Base-by-base conservation (phyloP, 2,797 vertebrate genomes). In the Macrochelys suwanniensis region DNA sequence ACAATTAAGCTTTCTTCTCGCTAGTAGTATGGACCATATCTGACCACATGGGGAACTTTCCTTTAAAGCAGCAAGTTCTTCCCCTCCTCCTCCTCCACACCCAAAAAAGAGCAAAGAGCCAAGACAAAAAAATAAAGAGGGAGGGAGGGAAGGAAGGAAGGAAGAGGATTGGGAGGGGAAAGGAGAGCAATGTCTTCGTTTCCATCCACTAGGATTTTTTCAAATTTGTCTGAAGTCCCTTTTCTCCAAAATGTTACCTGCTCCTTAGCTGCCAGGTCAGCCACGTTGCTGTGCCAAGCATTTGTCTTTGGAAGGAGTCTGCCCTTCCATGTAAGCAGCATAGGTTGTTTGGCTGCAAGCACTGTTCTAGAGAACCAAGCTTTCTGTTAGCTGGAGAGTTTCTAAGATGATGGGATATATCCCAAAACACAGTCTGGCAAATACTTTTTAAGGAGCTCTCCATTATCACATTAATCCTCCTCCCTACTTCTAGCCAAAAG, bases 31-130 rank as follows among this genome's bases (percentile, higher is more conserved):
- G 83, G 76, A 7, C n/a, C 10, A 28, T 68, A 33, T 11, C 3
- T 71, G 37, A 51, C 25, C 8, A 57, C 19, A 87, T 47, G 61
- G 51, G 79, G 17, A 51, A 9, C 65, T 54, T 77, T 83, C 7
- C 84, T 81, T 65, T 16, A 76, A 83, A 57, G 5, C 5, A 61
- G 11, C 3, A 80, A 68, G 61, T n/a, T 21, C 10, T 31, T 10
- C 5, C 56, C 25, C 6, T 31, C 31, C 31, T 3, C 8, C 12
- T 12, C 28, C 4, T 7, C 61, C 8, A 8, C 16, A 4, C 4
- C 9, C 8, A 19, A 65, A 65, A 65, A 21, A 61, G 17, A 9
- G 33, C 4, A 2, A 21, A 19, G 33, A n/a, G 17, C 17, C 19
- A n/a, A 65, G 61, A 65, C 16, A 19, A 65, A 21, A 9, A 65